Conservation (phyloP, 2,113 vertebrate genomes). For the Aix galericulata region DNA sequence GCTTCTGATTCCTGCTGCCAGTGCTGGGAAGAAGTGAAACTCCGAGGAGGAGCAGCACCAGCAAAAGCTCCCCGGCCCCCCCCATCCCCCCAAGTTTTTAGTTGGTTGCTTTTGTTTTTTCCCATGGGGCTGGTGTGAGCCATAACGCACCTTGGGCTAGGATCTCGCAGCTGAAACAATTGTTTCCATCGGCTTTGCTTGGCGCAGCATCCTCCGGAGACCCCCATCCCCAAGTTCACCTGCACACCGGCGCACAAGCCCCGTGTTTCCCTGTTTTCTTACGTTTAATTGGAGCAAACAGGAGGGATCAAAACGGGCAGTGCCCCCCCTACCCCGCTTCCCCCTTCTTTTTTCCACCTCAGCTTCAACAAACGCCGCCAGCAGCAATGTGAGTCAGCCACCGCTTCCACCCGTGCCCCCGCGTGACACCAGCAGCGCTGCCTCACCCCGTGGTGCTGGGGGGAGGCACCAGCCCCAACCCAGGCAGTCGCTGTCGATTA, state of each 20-base stretch:
- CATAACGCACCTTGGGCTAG: background rate
- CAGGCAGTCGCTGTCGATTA: background rate
- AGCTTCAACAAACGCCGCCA: background rate
- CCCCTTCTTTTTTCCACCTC: background rate
- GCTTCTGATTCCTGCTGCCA: accelerated
- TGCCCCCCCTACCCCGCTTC: accelerated
- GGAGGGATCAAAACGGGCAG: background rate
- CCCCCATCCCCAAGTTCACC: too few species aligned
- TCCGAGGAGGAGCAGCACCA: accelerated
- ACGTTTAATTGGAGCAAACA: background rate
- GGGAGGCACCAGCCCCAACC: background rate
- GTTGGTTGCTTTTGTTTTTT: background rate
- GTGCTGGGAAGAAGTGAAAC: slow-evolving; percentile 35
- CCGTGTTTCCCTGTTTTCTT: background rate
- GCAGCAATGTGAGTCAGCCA: background rate
- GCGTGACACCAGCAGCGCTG: background rate
- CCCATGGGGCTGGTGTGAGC: background rate
- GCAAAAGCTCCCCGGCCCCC: background rate
- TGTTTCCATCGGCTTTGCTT: background rate
- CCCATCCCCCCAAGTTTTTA: too few species aligned
- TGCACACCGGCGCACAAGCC: background rate
- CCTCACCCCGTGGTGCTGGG: accelerated
- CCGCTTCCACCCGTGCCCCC: background rate
- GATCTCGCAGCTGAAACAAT: background rate
- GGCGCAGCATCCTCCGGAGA: background rate